Evolutionary conservation across 2,113 vertebrate species (phyloP), one percentile per base, ranked within the genome.

Genomic region (Pao palembangensis): DNA sequence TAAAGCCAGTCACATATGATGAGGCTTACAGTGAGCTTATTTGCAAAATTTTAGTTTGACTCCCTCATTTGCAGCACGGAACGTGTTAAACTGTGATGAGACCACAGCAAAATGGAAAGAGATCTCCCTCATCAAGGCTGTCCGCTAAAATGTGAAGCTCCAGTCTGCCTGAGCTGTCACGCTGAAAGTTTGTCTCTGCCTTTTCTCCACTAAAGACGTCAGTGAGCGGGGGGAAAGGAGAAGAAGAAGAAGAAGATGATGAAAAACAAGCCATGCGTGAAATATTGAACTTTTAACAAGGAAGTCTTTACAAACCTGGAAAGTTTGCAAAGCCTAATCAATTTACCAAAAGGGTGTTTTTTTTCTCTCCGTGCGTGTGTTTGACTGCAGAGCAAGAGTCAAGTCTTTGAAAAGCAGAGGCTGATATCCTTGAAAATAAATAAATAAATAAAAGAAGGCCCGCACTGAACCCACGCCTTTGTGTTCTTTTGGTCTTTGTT

Each of bases 331-430:
- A 66, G 70, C 75, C 83, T 88, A 86, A 89, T 89, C 84, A 89
- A 90, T 88, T 90, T 90, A 87, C 69, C 76, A 81, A 83, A 83
- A 80, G 76, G 76, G 71, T 82, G 82, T 83, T 76, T 28, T 4
- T 28, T 28, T 4, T 28, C 25, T 28, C 6, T 28, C 23, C 23
- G 23, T 25, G 23, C 23, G 23, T 5, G 31, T 46, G 77, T 84
- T 86, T 85, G 81, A 88, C 83, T 85, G 81, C 81, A 54, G 78
- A 81, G 77, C 80, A 81, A 56, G 75, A 87, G 85, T 85, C 82
- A 83, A 75, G 65, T 82, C 84, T 90, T 87, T 90, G 82, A 89
- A 87, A 89, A 80, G 80, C 78, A 79, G 76, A 83, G 61, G 74
- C 80, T 82, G 77, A 83, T 71, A 85, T 87, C 75, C 57, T 82